These are phyloP conservation scores for Centropus unirufus DNA, from an alignment of 2,113 vertebrate species.

Conservation along the genomic window DNA sequence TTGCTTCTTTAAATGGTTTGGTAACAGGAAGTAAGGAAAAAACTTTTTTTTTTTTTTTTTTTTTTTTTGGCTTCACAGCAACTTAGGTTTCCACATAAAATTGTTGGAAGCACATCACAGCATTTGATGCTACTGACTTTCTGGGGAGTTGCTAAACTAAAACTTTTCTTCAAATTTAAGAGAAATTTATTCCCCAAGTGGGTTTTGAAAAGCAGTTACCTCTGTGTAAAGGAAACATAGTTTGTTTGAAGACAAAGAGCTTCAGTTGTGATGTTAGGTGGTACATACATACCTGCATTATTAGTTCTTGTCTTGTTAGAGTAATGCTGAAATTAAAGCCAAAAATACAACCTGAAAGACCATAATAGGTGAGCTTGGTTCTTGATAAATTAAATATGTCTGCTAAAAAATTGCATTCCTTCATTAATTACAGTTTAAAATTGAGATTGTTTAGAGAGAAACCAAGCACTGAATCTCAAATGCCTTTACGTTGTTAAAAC, in stretches of 20 bases:
- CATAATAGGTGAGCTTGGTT: neutral
- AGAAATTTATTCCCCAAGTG: neutral
- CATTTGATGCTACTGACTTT: neutral
- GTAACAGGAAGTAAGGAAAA: neutral
- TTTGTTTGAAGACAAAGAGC: neutral
- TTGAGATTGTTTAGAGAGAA: neutral
- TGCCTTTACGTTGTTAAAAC: neutral
- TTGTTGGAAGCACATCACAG: neutral
- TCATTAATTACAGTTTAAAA: neutral
- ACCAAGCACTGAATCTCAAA: neutral
- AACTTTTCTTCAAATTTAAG: neutral
- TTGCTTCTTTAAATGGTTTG: neutral
- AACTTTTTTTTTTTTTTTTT: rapidly evolving
- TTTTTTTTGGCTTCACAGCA: neutral
- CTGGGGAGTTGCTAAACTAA: neutral
- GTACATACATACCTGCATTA: neutral
- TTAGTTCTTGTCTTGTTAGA: neutral
- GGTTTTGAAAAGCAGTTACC: neutral
- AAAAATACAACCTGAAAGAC: neutral
- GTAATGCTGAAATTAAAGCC: neutral
- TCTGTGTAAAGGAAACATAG: neutral
- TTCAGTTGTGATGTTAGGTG: neutral
- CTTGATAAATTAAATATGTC: neutral
- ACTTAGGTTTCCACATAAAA: neutral
- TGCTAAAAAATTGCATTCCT: neutral